phyloP scores from a whole-genome alignment of 2,888 invertebrate genomes.

The Xylota sylvarum region DNA sequence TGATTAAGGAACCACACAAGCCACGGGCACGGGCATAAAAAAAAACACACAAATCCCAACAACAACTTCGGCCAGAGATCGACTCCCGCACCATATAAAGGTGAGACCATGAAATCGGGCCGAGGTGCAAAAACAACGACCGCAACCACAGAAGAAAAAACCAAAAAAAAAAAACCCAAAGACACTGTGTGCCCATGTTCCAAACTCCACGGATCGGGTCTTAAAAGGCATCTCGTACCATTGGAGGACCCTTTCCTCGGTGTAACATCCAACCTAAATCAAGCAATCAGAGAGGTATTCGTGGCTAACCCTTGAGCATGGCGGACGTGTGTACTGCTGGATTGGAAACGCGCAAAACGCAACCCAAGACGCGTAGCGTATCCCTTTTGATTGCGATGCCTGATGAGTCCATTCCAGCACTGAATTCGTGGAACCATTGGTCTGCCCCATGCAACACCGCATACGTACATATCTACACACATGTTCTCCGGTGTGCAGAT shows the following conservation, averaged over 20 bases:
- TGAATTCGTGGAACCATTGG: slow-evolving; percentile 71
- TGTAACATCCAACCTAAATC: slow-evolving; percentile 71
- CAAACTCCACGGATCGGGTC: slow-evolving; percentile 10
- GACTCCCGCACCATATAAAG: slow-evolving; percentile 77
- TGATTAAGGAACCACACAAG: slow-evolving; percentile 75
- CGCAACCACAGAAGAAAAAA: slow-evolving; percentile 41
- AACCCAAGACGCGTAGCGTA: slow-evolving; percentile 72
- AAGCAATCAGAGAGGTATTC: slow-evolving; percentile 77
- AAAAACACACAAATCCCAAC: slow-evolving; percentile 29
- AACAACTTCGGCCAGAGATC: slow-evolving; percentile 48
- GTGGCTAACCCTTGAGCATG: slow-evolving; percentile 72
- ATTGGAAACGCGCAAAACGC: slow-evolving; percentile 69
- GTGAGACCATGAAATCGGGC: slow-evolving; percentile 77
- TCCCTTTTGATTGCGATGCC: slow-evolving; percentile 72
- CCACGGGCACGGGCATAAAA: slow-evolving; percentile 46
- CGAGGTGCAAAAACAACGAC: slow-evolving; percentile 77
- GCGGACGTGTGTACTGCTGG: slow-evolving; percentile 42
- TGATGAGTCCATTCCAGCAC: slow-evolving; percentile 74
- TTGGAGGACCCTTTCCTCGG: slow-evolving; percentile 51
- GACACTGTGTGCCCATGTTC: slow-evolving; percentile 57
- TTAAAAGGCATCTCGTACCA: slow-evolving; percentile 31
- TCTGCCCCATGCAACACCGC: slow-evolving; percentile 20
- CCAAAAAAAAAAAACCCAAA: slow-evolving; percentile 32
- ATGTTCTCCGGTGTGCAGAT: slow-evolving; percentile 50
- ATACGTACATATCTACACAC: slow-evolving; percentile 40